Conservation (phyloP, 2,113 vertebrate genomes). For the Tyrannus savana region DNA sequence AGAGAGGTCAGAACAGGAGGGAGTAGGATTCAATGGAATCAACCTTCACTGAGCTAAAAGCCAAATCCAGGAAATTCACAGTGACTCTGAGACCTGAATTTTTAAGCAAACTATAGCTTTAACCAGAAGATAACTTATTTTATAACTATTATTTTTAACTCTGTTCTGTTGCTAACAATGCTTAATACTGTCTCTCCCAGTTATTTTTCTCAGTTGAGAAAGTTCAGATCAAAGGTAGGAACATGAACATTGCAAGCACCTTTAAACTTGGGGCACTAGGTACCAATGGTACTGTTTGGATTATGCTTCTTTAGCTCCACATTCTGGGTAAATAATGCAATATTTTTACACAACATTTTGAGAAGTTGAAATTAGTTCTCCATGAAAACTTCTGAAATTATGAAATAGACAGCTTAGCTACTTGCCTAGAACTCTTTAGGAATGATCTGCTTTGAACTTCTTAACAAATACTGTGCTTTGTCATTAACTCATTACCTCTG, state of each 20-base stretch:
- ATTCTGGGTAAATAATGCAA: slow-evolving; percentile 8
- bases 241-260: neutral
- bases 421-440: neutral
- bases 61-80: neutral
- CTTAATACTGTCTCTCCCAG: neutral
- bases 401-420: neutral
- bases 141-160: neutral
- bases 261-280: neutral
- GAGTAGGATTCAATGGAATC: neutral
- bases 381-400: neutral
- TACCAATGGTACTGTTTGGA: neutral
- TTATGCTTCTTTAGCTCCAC: slow-evolving; percentile 7
- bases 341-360: neutral
- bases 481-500: neutral
- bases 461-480: neutral
- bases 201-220: neutral
- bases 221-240: neutral
- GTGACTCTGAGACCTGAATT: neutral
- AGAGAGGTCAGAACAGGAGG: neutral
- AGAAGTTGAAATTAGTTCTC: neutral
- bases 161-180: neutral
- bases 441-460: neutral
- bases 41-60: neutral
- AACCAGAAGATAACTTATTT: neutral
- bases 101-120: neutral